Evolutionary conservation across 1,140 invertebrate genomes (phyloP).

Genomic region (Ephestia elutella): DNA sequence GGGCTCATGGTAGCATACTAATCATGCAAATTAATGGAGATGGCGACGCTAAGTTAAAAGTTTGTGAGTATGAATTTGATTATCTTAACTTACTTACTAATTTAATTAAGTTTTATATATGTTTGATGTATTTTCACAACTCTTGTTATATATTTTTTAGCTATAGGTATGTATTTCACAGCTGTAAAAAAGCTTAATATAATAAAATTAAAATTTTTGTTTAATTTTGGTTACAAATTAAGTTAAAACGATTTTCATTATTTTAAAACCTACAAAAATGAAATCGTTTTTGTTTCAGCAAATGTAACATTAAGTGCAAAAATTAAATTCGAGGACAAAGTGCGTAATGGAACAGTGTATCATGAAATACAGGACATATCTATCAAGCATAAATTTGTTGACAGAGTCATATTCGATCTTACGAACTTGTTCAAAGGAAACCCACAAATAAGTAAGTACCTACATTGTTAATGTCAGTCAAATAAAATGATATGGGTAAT

Average conservation of each 20-base stretch:
- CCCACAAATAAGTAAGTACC: conserved; percentile 49
- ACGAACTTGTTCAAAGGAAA: conserved; percentile 52
- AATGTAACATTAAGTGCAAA: conserved; percentile 31
- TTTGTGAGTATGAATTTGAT: conserved; percentile 31
- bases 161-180: too few species aligned
- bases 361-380: conserved; percentile 35
- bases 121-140: too few species aligned
- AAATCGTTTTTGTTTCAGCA: conserved; percentile 33
- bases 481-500: too few species aligned
- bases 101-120: too few species aligned
- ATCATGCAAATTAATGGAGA: conserved; percentile 49
- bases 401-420: conserved; percentile 35
- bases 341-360: conserved; percentile 37
- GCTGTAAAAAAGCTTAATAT: too few species aligned
- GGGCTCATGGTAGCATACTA: conserved; percentile 39
- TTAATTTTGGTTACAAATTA: too few species aligned
- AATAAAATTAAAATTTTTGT: too few species aligned
- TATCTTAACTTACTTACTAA: too few species aligned
- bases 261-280: too few species aligned
- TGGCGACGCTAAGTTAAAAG: conserved; percentile 51
- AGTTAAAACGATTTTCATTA: too few species aligned
- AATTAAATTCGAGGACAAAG: conserved; percentile 36
- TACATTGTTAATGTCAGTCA: too few species aligned
- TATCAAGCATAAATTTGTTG: conserved; percentile 29
- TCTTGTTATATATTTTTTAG: too few species aligned